These are phyloP conservation scores for Parasteatoda tepidariorum DNA, from an alignment of 1,140 invertebrate species.

Conservation along the genomic window DNA sequence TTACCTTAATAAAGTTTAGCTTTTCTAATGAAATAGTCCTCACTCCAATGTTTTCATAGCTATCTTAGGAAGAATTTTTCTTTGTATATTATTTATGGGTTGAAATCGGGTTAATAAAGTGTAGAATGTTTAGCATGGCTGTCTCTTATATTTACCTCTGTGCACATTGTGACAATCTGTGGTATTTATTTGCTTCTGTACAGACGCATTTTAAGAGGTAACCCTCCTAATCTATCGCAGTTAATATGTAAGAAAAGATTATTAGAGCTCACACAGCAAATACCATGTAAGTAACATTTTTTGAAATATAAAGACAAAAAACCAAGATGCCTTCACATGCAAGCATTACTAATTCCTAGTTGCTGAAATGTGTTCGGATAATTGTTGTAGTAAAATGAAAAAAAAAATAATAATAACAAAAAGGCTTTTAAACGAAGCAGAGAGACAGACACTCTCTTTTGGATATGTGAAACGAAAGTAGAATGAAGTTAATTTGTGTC, in stretches of 20 bases:
- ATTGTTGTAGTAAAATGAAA: slow-evolving; percentile 34
- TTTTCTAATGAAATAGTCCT: too few species aligned
- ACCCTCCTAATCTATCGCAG: slow-evolving; percentile 22
- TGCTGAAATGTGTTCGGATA: slow-evolving; percentile 56
- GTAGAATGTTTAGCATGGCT: slow-evolving; percentile 31
- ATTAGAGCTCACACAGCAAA: slow-evolving; percentile 30
- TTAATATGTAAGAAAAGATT: slow-evolving; percentile 39
- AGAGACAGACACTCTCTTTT: slow-evolving; percentile 14
- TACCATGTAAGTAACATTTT: slow-evolving; percentile 49
- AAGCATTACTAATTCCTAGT: slow-evolving; percentile 57
- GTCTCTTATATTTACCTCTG: slow-evolving; percentile 40
- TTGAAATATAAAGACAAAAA: too few species aligned
- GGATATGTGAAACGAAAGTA: slow-evolving; percentile 28
- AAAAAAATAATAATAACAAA: slow-evolving; percentile 7
- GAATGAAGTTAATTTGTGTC: slow-evolving; percentile 11
- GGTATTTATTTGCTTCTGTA: slow-evolving; percentile 42
- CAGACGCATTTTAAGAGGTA: slow-evolving; percentile 41
- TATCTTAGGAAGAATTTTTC: too few species aligned
- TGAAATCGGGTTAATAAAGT: too few species aligned
- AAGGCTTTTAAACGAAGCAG: slow-evolving; percentile 1
- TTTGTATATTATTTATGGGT: too few species aligned
- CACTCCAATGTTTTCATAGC: too few species aligned
- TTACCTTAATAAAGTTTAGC: too few species aligned
- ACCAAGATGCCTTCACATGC: slow-evolving; percentile 52
- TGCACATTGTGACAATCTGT: slow-evolving; percentile 56